These are phyloP conservation scores for Tokudaia muenninki DNA, from an alignment of 2,797 vertebrate species.

Conservation along the genomic window DNA sequence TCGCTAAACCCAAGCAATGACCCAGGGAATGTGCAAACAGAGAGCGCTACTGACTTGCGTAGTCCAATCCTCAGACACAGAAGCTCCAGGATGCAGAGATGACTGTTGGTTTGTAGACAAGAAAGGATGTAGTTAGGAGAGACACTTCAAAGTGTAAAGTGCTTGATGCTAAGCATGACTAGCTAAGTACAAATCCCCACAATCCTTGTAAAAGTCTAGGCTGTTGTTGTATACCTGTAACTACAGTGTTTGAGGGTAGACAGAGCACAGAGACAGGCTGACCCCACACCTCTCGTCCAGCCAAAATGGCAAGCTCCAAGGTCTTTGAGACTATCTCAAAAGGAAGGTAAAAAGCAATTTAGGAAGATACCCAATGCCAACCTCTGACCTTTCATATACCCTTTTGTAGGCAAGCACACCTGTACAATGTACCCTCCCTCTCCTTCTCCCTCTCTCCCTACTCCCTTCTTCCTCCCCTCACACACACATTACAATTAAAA, in stretches of 20 bases:
- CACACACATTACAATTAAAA: neutral
- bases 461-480: neutral
- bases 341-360: neutral
- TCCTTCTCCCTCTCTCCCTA: neutral
- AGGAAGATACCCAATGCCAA: neutral
- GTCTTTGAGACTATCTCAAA: neutral
- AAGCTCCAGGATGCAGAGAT: neutral
- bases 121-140: neutral
- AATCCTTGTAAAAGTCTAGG: neutral
- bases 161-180: neutral
- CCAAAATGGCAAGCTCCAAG: neutral
- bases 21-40: neutral
- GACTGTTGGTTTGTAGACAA: neutral
- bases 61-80: neutral
- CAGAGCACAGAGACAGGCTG: neutral
- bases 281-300: neutral
- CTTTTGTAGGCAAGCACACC: neutral
- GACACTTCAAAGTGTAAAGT: neutral
- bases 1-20: neutral
- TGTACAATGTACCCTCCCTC: rapidly evolving
- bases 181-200: neutral
- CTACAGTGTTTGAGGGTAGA: too few species aligned
- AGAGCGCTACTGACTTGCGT: neutral
- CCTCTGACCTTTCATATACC: neutral
- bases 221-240: neutral